These are phyloP conservation scores for Microchirus variegatus DNA, from an alignment of 2,797 vertebrate genomes.

Conservation along the genomic window DNA sequence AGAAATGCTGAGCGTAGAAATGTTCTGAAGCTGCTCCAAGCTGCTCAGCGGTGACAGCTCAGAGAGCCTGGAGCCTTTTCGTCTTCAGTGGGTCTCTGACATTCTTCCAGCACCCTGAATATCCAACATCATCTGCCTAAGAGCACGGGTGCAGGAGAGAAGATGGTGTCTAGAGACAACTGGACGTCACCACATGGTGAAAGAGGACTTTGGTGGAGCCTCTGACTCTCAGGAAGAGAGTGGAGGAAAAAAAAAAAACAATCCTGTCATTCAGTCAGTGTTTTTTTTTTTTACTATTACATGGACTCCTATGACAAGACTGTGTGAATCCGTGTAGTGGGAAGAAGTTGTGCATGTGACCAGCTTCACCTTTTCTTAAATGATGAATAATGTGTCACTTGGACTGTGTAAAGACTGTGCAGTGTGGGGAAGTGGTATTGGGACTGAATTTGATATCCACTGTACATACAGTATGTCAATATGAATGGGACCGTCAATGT, in stretches of 20 bases:
- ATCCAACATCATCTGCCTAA: slow-evolving; percentile 43
- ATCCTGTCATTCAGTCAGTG: slow-evolving; percentile 69
- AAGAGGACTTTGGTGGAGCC: slow-evolving; percentile 55
- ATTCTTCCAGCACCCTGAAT: slow-evolving; percentile 65
- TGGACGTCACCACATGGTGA: slow-evolving; percentile 31
- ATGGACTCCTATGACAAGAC: slow-evolving; percentile 74
- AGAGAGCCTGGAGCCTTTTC: slow-evolving; percentile 68
- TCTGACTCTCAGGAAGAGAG: slow-evolving; percentile 62
- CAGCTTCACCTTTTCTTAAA: slow-evolving; percentile 84
- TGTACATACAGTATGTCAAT: slow-evolving; percentile 83
- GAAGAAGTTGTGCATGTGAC: slow-evolving; percentile 87
- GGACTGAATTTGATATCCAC: slow-evolving; percentile 81
- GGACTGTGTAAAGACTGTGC: slow-evolving; percentile 68
- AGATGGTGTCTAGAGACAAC: slow-evolving; percentile 60
- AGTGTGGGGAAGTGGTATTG: slow-evolving; percentile 50
- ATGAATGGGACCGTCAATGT: slow-evolving; percentile 85
- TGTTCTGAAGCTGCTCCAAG: slow-evolving; percentile 64
- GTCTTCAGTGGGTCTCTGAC: slow-evolving; percentile 65
- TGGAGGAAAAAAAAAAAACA: slow-evolving; percentile 46
- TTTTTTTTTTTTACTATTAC: slow-evolving; percentile 75
- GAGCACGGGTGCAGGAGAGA: slow-evolving; percentile 39
- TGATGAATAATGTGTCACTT: slow-evolving; percentile 76
- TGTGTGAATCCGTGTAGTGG: slow-evolving; percentile 64
- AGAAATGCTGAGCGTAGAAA: slow-evolving; percentile 84
- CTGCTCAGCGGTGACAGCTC: slow-evolving; percentile 66